Conservation (phyloP, 2,797 vertebrate species). For the Enteromius paludinosus region DNA sequence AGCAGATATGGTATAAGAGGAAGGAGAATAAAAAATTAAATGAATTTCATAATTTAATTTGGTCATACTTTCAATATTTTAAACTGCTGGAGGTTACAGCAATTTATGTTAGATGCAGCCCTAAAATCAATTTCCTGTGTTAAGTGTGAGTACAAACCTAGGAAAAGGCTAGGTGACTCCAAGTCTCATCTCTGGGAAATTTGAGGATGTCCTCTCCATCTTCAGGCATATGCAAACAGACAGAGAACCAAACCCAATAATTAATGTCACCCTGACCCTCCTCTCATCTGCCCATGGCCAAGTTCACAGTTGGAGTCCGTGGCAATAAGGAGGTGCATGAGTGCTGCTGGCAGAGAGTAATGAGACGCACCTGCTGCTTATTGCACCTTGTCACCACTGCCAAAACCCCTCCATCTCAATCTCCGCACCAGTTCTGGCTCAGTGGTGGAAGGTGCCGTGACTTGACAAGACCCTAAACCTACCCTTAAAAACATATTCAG, state of each 20-base stretch:
- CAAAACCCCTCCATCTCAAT: slow-evolving; percentile 16
- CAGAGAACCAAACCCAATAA: slow-evolving; percentile 17
- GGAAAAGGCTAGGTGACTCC: background rate
- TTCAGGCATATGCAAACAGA: slow-evolving; percentile 10
- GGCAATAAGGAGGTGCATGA: slow-evolving; percentile 5
- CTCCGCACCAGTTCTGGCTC: slow-evolving; percentile 9
- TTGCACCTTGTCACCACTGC: slow-evolving; percentile 17
- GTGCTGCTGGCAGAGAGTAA: slow-evolving; percentile 6
- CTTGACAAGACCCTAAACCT: background rate
- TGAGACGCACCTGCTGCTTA: slow-evolving; percentile 23
- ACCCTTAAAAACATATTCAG: background rate
- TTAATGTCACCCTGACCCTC: slow-evolving; percentile 21
- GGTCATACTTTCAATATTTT: slow-evolving; percentile 15
- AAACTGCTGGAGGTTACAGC: slow-evolving; percentile 11
- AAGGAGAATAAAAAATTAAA: background rate
- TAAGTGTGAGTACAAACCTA: background rate
- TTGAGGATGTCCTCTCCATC: background rate
- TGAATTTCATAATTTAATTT: background rate
- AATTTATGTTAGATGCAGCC: slow-evolving; percentile 19
- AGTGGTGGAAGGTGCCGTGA: background rate
- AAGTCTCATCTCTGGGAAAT: background rate
- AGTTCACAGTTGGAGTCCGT: slow-evolving; percentile 7
- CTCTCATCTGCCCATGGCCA: slow-evolving; percentile 16
- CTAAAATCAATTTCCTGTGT: slow-evolving; percentile 4
- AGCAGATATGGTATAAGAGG: background rate